phyloP scores from a whole-genome alignment of 2,797 vertebrate genomes.

The Harpagifer antarcticus region DNA sequence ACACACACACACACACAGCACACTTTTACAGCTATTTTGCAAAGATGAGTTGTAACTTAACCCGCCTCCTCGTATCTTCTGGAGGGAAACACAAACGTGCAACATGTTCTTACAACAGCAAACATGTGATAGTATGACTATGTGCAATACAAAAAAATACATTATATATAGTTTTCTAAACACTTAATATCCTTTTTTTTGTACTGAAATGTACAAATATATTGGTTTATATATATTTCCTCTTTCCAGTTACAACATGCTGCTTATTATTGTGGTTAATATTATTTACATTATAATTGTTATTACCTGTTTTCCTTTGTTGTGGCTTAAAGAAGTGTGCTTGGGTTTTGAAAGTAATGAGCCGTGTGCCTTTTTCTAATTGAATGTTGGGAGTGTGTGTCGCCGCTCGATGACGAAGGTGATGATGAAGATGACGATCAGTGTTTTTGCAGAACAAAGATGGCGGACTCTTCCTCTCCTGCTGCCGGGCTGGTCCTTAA shows the following conservation, averaged over 20 bases:
- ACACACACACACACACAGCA: not conserved
- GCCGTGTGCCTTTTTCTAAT: slow-evolving; percentile 79
- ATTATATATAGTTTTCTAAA: slow-evolving; percentile 85
- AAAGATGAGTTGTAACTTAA: slow-evolving; percentile 50
- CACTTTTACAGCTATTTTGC: slow-evolving; percentile 45
- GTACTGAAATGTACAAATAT: slow-evolving; percentile 86
- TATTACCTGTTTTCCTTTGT: slow-evolving; percentile 68
- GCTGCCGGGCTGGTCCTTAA: slow-evolving; percentile 92
- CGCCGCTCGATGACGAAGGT: not conserved
- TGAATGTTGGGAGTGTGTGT: slow-evolving; percentile 79
- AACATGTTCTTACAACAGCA: slow-evolving; percentile 82
- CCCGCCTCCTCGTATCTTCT: slow-evolving; percentile 28
- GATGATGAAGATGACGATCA: slow-evolving; percentile 68
- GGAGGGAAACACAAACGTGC: slow-evolving; percentile 48
- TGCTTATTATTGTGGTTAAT: slow-evolving; percentile 91
- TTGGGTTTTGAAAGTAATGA: slow-evolving; percentile 73
- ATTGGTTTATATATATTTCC: slow-evolving; percentile 87
- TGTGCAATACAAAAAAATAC: slow-evolving; percentile 93
- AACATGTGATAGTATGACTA: slow-evolving; percentile 89
- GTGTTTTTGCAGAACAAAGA: slow-evolving; percentile 83
- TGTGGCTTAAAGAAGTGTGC: slow-evolving; percentile 81
- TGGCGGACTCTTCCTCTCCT: slow-evolving; percentile 76
- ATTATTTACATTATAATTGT: slow-evolving; percentile 80
- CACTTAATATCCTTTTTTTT: slow-evolving; percentile 75
- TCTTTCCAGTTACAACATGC: slow-evolving; percentile 91